These are phyloP conservation scores for Xenopus petersii DNA, from an alignment of 2,797 vertebrate species.

Conservation along the genomic window DNA sequence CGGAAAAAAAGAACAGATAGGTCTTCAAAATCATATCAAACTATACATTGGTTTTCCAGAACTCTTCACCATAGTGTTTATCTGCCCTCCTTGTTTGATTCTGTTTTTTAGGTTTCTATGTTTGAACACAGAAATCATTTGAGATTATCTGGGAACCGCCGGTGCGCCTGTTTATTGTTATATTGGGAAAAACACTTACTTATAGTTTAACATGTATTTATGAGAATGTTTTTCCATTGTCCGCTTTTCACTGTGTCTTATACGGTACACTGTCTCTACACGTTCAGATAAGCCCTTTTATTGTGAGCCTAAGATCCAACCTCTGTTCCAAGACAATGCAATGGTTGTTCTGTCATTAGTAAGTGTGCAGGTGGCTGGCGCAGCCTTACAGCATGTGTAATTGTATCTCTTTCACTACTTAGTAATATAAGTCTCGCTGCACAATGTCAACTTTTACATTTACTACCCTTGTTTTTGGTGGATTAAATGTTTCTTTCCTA, in stretches of 20 bases:
- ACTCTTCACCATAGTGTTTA: no score
- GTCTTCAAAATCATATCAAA: no score
- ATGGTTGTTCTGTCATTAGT: constrained; percentile 37
- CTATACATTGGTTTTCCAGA: no score
- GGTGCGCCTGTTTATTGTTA: no score
- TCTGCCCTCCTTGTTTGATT: no score
- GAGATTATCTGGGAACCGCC: no score
- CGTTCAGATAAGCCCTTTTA: constrained; percentile 37
- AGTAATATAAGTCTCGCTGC: constrained; percentile 42
- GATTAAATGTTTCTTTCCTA: constrained; percentile 40
- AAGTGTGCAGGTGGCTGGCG: constrained; percentile 43
- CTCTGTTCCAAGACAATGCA: constrained; percentile 35
- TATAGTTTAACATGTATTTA: not conserved
- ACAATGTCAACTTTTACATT: constrained; percentile 45
- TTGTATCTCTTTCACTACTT: constrained; percentile 39
- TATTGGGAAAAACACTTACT: no score
- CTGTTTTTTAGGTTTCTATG: no score
- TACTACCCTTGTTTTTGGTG: constrained; percentile 23
- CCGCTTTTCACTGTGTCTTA: not conserved
- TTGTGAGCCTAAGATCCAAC: constrained; percentile 27
- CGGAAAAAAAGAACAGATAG: no score
- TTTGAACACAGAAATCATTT: no score
- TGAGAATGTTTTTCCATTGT: not conserved
- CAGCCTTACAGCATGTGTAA: constrained; percentile 36
- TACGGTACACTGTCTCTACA: constrained; percentile 33